These are phyloP conservation scores for Halichoeres trimaculatus DNA, from an alignment of 2,113 vertebrate species.

Conservation along the genomic window DNA sequence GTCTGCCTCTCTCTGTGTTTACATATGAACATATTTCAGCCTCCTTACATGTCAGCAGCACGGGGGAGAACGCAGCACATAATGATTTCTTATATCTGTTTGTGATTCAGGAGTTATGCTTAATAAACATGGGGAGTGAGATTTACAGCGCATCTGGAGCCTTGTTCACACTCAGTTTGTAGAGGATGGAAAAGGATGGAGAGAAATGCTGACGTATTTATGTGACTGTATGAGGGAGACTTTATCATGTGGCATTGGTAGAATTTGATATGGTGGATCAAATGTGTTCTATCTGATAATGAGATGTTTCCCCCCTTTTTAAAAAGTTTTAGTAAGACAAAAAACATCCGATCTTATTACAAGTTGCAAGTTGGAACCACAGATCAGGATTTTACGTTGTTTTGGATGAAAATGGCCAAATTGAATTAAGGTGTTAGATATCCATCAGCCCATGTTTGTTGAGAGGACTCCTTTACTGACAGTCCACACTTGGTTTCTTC, in stretches of 20 bases:
- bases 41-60: constrained; percentile 57
- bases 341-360: too few species aligned
- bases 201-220: neutral
- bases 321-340: too few species aligned
- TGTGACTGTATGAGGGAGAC: too few species aligned
- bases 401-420: too few species aligned
- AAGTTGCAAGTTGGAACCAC: neutral
- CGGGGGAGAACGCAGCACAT: constrained; percentile 1
- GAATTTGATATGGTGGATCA: too few species aligned
- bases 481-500: neutral
- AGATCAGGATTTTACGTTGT: too few species aligned
- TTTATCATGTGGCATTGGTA: too few species aligned
- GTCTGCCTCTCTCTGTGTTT: constrained; percentile 55
- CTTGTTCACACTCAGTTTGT: constrained; percentile 46
- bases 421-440: neutral
- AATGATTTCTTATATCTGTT: constrained; percentile 31
- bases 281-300: too few species aligned
- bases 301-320: too few species aligned
- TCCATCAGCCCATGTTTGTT: neutral
- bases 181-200: constrained; percentile 39
- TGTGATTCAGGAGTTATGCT: constrained; percentile 57
- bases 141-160: constrained; percentile 40
- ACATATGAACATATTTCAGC: constrained; percentile 74
- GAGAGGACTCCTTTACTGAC: neutral
- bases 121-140: constrained; percentile 48